Conservation (phyloP, 53 echinoderm and acorn worm genomes). For the Echinometra lucunter region DNA sequence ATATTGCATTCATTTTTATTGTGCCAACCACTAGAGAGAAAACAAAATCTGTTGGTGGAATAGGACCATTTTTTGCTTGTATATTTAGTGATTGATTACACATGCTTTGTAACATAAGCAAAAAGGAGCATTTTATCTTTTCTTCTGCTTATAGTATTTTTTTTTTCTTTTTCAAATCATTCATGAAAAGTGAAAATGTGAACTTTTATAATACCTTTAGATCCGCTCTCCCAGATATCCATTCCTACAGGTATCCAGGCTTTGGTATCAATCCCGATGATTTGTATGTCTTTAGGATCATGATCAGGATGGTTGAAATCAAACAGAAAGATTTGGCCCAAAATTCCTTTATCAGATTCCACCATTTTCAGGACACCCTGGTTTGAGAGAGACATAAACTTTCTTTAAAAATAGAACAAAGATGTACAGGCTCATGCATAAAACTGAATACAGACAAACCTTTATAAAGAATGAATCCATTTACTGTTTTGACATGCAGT, state of each 20-base stretch:
- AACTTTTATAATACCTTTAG: slow-evolving; percentile 51
- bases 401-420: not conserved
- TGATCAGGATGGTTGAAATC: slow-evolving; percentile 87
- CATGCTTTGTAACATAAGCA: no score
- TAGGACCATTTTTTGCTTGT: no score
- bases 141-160: no score
- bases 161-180: not conserved
- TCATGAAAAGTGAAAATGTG: not conserved
- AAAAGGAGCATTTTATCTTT: no score
- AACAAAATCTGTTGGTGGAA: no score
- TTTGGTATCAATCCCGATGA: slow-evolving; percentile 23
- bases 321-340: slow-evolving; percentile 79
- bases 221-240: slow-evolving; percentile 78
- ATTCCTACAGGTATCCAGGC: slow-evolving; percentile 77
- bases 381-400: not conserved
- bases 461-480: no score
- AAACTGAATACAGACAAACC: no score
- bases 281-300: slow-evolving; percentile 71
- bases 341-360: slow-evolving; percentile 26
- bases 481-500: no score
- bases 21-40: no score
- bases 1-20: no score
- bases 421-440: not conserved
- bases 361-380: slow-evolving; percentile 33
- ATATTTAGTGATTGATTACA: no score